Base-by-base conservation (phyloP, 1,140 invertebrate genomes). In the Daktulosphaira vitifoliae region DNA sequence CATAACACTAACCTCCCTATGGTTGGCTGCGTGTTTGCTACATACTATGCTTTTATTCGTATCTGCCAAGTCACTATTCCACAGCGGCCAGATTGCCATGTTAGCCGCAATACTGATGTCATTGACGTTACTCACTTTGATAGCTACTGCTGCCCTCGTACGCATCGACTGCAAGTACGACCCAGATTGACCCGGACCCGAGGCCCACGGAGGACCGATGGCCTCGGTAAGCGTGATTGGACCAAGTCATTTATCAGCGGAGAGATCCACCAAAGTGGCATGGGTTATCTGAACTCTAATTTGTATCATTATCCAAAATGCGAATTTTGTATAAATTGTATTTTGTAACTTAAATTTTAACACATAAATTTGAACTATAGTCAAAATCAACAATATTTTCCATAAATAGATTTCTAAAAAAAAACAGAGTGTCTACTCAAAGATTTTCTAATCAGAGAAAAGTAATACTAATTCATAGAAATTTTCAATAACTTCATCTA, bases 1-100 rank as follows among this genome's bases (percentile, higher is more conserved):
- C 4, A 66, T 79, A 4, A 77, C 78, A 1, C 70, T 81, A 0
- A 77, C 78, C 0, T 65, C 76, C 4, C 72, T 81, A 5, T 81
- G 80, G 80, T 72, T 72, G 0, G 65, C 73, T 2, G 79, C 79
- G 2, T 72, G 78, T 39, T 29, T 67, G 1, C 37, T 71, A 13
- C 69, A 71, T 51, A 42, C 59, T n/a, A 48, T 59, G 3, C 66
- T 71, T 20, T 22, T 69, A n/a, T 46, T 65, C 16, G 33, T 68
- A 23, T 66, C 68, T 1, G 44, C 68, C 0, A 50, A 49, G 11
- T 59, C 68, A 3, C 51, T 71, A 6, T 65, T 71, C 49, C 38
- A 62, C 1, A 65, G 37, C 18, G 49, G 51, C 3, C 66, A 71
- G 39, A 65, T 64, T 9, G 68, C 66, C 16, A 56, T 70, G 9